phyloP scores from a whole-genome alignment of 1,140 invertebrate species.

The Ceratina japonica region DNA sequence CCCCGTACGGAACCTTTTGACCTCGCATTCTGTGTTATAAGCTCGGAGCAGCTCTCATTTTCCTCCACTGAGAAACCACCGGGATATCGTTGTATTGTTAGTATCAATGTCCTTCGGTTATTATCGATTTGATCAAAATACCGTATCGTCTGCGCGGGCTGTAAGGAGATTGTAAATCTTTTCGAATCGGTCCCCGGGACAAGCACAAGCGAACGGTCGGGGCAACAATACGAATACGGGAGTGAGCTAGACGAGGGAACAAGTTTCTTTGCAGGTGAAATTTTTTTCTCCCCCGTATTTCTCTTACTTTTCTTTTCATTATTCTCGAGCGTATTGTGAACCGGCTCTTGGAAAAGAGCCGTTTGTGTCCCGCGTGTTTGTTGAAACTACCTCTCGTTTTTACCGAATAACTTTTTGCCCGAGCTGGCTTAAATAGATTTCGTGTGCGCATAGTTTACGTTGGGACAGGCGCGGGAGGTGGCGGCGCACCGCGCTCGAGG shows the following conservation, averaged over 20 bases:
- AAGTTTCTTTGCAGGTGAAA: background rate
- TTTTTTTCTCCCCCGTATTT: background rate
- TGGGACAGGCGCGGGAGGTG: background rate
- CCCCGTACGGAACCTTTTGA: background rate
- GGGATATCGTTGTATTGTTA: too few species aligned
- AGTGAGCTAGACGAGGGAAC: background rate
- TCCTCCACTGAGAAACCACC: background rate
- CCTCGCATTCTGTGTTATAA: background rate
- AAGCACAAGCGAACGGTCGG: slow-evolving; percentile 8
- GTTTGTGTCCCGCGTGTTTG: slow-evolving; percentile 12
- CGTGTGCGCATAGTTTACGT: slow-evolving; percentile 26
- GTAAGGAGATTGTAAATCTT: slow-evolving; percentile 12
- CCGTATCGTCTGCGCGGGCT: too few species aligned
- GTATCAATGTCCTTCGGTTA: too few species aligned
- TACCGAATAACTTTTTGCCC: slow-evolving; percentile 32
- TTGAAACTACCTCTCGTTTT: slow-evolving; percentile 10
- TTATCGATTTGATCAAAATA: too few species aligned
- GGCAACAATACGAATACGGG: background rate
- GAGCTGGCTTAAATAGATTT: slow-evolving; percentile 33
- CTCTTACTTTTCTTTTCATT: slow-evolving; percentile 1
- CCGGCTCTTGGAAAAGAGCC: background rate
- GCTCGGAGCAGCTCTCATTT: background rate
- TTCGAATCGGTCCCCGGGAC: slow-evolving; percentile 8
- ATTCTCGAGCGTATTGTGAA: slow-evolving; percentile 2
- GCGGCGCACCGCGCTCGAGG: background rate